Evolutionary conservation across 2,113 vertebrate genomes (phyloP).

Genomic region (Hassar affinis): DNA sequence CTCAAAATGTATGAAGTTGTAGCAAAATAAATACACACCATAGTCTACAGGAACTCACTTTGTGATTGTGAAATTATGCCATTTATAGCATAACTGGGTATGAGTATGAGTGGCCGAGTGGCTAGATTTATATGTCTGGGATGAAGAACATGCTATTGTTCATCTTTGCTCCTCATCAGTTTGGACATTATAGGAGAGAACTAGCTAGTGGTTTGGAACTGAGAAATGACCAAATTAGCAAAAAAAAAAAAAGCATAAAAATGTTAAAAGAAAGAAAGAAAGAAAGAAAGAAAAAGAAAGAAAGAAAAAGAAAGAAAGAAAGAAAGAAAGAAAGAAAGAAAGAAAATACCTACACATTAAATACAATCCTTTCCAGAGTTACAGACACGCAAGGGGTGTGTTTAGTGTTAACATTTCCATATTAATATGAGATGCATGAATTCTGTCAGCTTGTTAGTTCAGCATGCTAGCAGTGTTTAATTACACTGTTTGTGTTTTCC

Average conservation of each 20-base stretch:
- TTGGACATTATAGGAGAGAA: neutral
- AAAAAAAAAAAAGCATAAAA: neutral
- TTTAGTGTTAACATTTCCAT: neutral
- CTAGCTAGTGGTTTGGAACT: neutral
- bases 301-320: neutral
- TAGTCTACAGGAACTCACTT: neutral
- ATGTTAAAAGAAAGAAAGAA: neutral
- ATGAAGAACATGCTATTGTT: neutral
- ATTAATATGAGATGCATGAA: neutral
- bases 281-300: neutral
- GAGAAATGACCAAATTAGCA: neutral
- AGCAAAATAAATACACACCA: neutral
- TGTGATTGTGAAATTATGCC: neutral
- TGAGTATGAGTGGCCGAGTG: no score
- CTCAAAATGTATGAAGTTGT: neutral
- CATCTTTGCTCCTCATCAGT: neutral
- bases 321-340: neutral
- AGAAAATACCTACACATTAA: neutral
- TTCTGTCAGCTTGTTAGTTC: neutral
- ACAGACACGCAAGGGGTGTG: neutral
- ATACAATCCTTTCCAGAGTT: neutral
- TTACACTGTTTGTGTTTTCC: neutral
- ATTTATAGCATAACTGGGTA: neutral
- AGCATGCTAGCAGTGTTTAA: neutral
- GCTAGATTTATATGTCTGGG: neutral